Base-by-base conservation (phyloP, 2,888 invertebrate genomes). In the Ecliptopera silaceata region DNA sequence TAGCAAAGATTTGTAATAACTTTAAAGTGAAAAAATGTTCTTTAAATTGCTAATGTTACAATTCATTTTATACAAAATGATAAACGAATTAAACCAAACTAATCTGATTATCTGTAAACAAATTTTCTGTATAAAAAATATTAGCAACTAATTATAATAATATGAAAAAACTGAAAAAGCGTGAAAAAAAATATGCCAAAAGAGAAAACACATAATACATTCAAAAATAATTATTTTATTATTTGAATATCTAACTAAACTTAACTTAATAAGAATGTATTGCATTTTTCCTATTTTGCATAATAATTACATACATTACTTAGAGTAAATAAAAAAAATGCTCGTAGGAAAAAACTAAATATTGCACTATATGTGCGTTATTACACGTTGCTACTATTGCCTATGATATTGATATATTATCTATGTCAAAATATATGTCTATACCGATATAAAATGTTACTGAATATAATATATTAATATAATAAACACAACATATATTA, bases 191-290 rank as follows among this genome's bases (percentile, higher is more conserved):
- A 58, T 68, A 64, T 71, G 70, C 66, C 69, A 66, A 71, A 68
- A 63, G 69, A 66, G 58, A 69, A 70, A 66, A 69, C 57, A 61
- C 56, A 47, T 59, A 38, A 54, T 54, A 54, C 42, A 50, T 42
- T 49, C 39, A 46, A 52, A 53, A 50, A 51, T 52, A 56, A 59
- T 51, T 71, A 70, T 61, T 72, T 71, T 71, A 72, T 76, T 72
- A 78, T 75, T 79, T 72, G 17, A 74, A 77, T 75, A 74, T 71
- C 79, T 81, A 84, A 77, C 78, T 82, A 80, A 78, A 74, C 82
- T 81, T 83, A 84, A 70, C 78, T 84, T 84, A 65, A 74, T 80
- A 77, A 83, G 81, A 84, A 82, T 83, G 81, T 85, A 83, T 86
- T 86, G 86, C 84, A 83, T 83, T 80, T 80, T 78, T 80, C 79